phyloP scores from a whole-genome alignment of 2,888 invertebrate species.

The Nipponacmea schrenckii region DNA sequence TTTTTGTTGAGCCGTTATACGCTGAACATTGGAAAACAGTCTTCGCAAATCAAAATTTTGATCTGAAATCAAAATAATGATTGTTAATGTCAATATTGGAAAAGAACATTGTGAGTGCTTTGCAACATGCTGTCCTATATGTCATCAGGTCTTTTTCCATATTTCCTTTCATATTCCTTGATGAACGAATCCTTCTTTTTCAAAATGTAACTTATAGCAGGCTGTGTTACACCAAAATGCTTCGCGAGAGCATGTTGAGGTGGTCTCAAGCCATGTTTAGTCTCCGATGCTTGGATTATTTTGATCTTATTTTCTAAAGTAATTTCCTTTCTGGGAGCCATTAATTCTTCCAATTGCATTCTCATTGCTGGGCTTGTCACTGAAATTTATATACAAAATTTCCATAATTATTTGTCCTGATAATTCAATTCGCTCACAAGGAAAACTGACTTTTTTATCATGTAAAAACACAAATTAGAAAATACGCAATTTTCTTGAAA shows the following conservation, averaged over 20 bases:
- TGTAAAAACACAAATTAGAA: too few relatives aligned
- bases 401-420: too few relatives aligned
- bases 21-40: too few relatives aligned
- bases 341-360: neutral
- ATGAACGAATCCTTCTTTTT: neutral
- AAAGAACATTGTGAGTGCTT: too few relatives aligned
- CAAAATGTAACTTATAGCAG: neutral
- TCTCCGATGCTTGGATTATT: neutral
- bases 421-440: too few relatives aligned
- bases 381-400: neutral
- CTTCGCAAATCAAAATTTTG: too few relatives aligned
- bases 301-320: conserved; percentile 3
- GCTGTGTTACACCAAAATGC: neutral
- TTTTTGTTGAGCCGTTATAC: neutral
- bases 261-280: neutral
- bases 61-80: too few relatives aligned
- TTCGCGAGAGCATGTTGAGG: neutral
- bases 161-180: neutral
- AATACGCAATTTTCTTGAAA: too few relatives aligned
- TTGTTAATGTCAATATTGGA: too few relatives aligned
- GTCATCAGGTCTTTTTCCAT: neutral
- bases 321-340: neutral
- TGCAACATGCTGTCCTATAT: too few relatives aligned
- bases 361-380: neutral
- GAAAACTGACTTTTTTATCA: too few relatives aligned